These are phyloP conservation scores for Lampris megalopsis DNA, from an alignment of 2,113 vertebrate genomes.

Conservation along the genomic window DNA sequence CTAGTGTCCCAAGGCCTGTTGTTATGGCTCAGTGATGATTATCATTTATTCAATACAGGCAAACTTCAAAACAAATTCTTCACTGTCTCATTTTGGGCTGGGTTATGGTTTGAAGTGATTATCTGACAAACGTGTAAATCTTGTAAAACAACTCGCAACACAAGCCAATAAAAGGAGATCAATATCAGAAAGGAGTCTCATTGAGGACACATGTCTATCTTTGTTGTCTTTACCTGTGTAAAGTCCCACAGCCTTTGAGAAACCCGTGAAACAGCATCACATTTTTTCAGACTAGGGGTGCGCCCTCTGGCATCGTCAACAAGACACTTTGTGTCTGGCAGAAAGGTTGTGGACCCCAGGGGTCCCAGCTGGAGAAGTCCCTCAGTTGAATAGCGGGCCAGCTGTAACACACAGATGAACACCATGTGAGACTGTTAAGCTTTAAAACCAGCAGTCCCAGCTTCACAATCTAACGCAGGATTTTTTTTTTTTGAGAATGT, in stretches of 20 bases:
- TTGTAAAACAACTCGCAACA: no score
- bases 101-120: not conserved
- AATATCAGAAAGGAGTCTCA: not conserved
- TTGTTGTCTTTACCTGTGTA: conserved; percentile 87
- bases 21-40: not conserved
- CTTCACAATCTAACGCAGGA: conserved; percentile 1
- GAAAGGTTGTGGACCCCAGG: conserved; percentile 93
- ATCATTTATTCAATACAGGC: not conserved
- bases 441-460: conserved; percentile 9
- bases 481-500: conserved; percentile 18
- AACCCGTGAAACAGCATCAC: conserved; percentile 86
- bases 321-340: conserved; percentile 97
- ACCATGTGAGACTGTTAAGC: not conserved
- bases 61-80: not conserved
- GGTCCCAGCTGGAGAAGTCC: conserved; percentile 95
- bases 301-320: conserved; percentile 91
- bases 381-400: conserved; percentile 92
- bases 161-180: not conserved
- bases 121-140: no score
- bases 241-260: conserved; percentile 97
- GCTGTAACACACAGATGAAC: conserved; percentile 72
- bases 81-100: not conserved
- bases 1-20: not conserved
- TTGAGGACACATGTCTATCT: not conserved
- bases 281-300: conserved; percentile 90